Evolutionary conservation across 2,888 invertebrate genomes (phyloP).

Genomic region (Thecocarcelia acutangulata): DNA sequence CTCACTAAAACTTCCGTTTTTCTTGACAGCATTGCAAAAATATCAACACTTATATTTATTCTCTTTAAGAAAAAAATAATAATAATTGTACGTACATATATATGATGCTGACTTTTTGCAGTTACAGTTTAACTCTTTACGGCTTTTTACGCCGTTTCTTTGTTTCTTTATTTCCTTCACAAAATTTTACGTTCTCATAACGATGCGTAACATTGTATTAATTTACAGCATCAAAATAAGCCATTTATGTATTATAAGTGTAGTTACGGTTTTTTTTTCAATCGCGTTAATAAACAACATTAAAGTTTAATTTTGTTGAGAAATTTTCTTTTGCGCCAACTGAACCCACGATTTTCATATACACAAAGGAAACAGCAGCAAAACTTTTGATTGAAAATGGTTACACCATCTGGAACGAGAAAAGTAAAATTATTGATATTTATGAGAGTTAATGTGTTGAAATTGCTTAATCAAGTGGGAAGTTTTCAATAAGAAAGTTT

Average conservation of each 20-base stretch:
- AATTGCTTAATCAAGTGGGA: conserved; percentile 7
- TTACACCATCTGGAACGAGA: conserved; percentile 48
- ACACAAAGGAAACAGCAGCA: neutral
- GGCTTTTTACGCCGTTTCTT: too few species aligned
- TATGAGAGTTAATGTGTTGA: conserved; percentile 20
- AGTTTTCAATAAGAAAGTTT: conserved; percentile 9
- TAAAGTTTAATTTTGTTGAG: conserved; percentile 47
- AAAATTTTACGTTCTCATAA: conserved; percentile 54
- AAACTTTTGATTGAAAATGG: conserved; percentile 42
- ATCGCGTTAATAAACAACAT: conserved; percentile 51
- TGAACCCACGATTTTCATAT: neutral
- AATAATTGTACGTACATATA: neutral
- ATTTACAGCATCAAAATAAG: conserved; percentile 29
- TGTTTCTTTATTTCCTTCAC: neutral
- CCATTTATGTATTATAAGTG: neutral
- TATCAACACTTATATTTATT: conserved; percentile 42
- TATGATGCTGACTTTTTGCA: conserved; percentile 14
- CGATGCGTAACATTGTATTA: conserved; percentile 52
- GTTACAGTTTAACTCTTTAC: conserved; percentile 1
- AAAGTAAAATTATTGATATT: conserved; percentile 24
- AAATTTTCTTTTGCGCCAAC: conserved; percentile 24
- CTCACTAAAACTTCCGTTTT: conserved; percentile 57
- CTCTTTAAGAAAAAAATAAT: conserved; percentile 8
- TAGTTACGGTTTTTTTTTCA: conserved; percentile 2
- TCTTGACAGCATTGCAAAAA: conserved; percentile 53